Conservation (phyloP, 2,888 invertebrate species). For the Amphipyra berbera region DNA sequence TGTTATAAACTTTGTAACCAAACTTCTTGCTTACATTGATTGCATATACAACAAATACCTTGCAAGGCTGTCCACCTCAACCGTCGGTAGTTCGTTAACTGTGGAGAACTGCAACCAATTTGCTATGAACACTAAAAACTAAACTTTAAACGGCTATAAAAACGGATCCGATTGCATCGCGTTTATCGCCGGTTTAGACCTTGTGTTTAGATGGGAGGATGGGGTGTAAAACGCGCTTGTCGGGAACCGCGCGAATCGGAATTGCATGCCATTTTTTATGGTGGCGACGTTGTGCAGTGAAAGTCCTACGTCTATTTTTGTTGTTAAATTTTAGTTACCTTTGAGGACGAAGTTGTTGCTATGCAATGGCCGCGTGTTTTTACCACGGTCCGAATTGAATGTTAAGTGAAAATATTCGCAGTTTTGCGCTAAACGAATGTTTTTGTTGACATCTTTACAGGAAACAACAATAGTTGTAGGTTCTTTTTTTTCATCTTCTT, state of each 20-base stretch:
- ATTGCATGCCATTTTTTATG: conserved; percentile 55
- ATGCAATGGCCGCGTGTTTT: not conserved
- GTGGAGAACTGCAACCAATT: conserved; percentile 63
- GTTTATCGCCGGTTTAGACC: conserved; percentile 68
- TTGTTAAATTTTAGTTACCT: conserved; percentile 14
- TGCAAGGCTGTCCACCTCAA: conserved; percentile 11
- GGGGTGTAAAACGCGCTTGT: conserved; percentile 48
- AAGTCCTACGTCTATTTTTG: conserved; percentile 46
- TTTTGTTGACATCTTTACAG: no score
- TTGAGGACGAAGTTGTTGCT: conserved; percentile 7
- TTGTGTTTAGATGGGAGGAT: conserved; percentile 53
- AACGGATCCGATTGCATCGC: conserved; percentile 63
- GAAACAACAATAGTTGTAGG: no score
- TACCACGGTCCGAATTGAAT: no score
- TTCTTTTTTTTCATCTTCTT: no score
- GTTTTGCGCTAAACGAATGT: no score
- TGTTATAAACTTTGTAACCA: not conserved
- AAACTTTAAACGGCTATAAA: conserved; percentile 72
- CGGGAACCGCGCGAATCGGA: conserved; percentile 31
- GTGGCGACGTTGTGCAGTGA: conserved; percentile 40
- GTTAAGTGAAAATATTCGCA: no score
- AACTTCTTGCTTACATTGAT: not conserved
- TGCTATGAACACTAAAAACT: conserved; percentile 75
- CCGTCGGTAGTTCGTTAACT: conserved; percentile 48
- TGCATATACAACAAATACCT: not conserved